Base-by-base conservation (phyloP, 2,888 invertebrate genomes). In the Drosophila emarginata region DNA sequence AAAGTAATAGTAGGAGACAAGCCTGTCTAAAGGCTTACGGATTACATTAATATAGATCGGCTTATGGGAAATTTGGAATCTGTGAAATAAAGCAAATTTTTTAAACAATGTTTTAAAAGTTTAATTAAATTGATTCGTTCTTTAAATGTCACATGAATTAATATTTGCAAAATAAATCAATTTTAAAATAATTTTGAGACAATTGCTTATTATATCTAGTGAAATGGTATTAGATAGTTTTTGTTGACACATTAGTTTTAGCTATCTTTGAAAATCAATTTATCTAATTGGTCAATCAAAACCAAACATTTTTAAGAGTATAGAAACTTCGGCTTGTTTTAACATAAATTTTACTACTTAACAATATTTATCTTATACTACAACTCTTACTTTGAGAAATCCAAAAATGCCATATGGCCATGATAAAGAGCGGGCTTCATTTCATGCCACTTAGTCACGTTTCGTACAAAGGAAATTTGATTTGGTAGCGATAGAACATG, bases 1-100 rank as follows among this genome's bases (percentile, higher is more conserved):
- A 92, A 99, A 99, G 92, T 99, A 99, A 92, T 99, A 99, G 92
- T 99, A 99, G 0, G 99, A 99, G 28, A 99, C 95, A 68, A 99
- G 94, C 90, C 99, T 94, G 90, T 99, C 99, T 76, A 99, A 92
- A 0, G 99, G 99, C 91, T 96, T 97, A 66, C 99, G 94, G 69
- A 99, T 94, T 87, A 99, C 93, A 92, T 99, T 99, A 84, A 99
- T 97, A 92, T 97, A 99, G 87, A 99, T 93, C 32, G 99, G 99
- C 87, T 95, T 96, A 76, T 95, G 94, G 60, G 93, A 92, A 61
- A 95, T 93, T 80, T 98, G 97, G 91, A 98, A 96, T 90, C 98
- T 98, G 92, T 65, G 67, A 21, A 6, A 32, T 32, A 6, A 4
- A 4, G 6, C 12, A 3, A 18, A 18, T 18, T 15, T 40, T 3